phyloP scores from a whole-genome alignment of 2,888 invertebrate genomes.

The Drosophila quasianomalipes region DNA sequence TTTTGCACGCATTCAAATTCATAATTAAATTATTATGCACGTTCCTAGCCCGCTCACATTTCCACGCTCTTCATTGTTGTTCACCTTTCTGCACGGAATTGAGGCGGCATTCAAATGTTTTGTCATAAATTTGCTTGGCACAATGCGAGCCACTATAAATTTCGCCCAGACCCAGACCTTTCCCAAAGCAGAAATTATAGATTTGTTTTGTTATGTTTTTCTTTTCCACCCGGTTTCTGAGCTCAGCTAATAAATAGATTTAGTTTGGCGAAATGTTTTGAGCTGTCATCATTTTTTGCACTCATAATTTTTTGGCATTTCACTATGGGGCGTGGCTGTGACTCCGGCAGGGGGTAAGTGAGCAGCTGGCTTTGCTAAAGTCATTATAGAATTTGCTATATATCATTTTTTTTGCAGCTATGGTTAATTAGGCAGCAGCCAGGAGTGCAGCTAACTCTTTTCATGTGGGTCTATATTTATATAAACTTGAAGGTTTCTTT shows the following conservation, averaged over 20 bases:
- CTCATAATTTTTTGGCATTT: constrained; percentile 71
- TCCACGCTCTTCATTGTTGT: constrained; percentile 60
- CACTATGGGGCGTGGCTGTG: constrained; percentile 62
- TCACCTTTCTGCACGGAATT: constrained; percentile 66
- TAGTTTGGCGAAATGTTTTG: constrained; percentile 22
- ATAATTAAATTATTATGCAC: constrained; percentile 78
- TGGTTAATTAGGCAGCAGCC: constrained; percentile 50
- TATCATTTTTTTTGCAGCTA: constrained; percentile 18
- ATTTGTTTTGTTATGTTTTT: constrained; percentile 52
- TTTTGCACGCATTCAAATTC: constrained; percentile 73
- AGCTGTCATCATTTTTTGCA: constrained; percentile 68
- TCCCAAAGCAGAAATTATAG: constrained; percentile 63
- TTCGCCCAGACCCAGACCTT: constrained; percentile 26
- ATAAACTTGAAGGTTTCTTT: background rate
- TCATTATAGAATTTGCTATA: background rate
- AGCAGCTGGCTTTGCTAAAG: constrained; percentile 60
- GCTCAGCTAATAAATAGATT: constrained; percentile 61
- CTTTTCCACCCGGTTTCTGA: constrained; percentile 14
- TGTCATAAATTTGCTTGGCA: constrained; percentile 80
- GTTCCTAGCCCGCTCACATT: constrained; percentile 53
- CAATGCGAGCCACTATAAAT: constrained; percentile 57
- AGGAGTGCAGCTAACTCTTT: background rate
- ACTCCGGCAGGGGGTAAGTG: constrained; percentile 65
- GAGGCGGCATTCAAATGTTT: constrained; percentile 65
- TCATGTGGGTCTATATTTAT: background rate